Conservation (phyloP, 2,888 invertebrate genomes). For the Cantharis nigra region DNA sequence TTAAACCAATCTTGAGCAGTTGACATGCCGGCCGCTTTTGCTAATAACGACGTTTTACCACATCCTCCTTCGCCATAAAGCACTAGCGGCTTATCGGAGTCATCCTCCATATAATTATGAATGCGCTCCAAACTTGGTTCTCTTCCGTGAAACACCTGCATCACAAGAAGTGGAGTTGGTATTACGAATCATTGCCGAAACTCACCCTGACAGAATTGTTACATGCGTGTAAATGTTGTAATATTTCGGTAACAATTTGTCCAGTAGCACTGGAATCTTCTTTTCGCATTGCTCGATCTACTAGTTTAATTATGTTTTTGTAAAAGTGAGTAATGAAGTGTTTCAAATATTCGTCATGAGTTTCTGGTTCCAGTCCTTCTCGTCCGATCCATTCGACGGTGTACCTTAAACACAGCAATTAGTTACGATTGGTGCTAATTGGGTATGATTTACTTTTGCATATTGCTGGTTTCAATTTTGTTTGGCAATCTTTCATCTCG, state of each 20-base stretch:
- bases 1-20: slow-evolving; percentile 75
- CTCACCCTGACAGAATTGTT: slow-evolving; percentile 84
- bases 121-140: slow-evolving; percentile 83
- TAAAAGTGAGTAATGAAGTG: slow-evolving; percentile 95
- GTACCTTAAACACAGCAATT: slow-evolving; percentile 54
- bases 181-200: not conserved
- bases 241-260: slow-evolving; percentile 89
- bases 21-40: slow-evolving; percentile 83
- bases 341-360: slow-evolving; percentile 91
- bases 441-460: slow-evolving; percentile 71
- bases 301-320: slow-evolving; percentile 87
- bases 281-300: slow-evolving; percentile 93
- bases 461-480: slow-evolving; percentile 86
- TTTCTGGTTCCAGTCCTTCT: slow-evolving; percentile 90
- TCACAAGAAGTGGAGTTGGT: not conserved
- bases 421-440: not conserved
- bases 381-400: slow-evolving; percentile 97
- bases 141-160: slow-evolving; percentile 86
- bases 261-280: slow-evolving; percentile 94
- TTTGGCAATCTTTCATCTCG: slow-evolving; percentile 88
- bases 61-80: slow-evolving; percentile 96
- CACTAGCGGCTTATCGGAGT: slow-evolving; percentile 86
- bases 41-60: slow-evolving; percentile 94
- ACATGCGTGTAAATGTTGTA: slow-evolving; percentile 94
- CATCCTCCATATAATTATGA: slow-evolving; percentile 80